phyloP scores from a whole-genome alignment of 2,113 vertebrate species.

The Chamaea fasciata region DNA sequence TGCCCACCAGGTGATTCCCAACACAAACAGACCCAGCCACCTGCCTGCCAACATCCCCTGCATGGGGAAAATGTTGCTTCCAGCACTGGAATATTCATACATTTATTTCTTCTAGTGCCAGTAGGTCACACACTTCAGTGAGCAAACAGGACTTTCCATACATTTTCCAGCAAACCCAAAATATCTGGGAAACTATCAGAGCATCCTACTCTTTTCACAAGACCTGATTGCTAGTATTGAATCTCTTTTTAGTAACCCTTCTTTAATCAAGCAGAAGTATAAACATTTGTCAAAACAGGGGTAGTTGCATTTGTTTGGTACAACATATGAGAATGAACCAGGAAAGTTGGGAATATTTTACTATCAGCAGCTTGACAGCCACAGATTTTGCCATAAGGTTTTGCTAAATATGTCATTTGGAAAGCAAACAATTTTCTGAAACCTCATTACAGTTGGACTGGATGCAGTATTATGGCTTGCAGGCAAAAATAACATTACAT shows the following conservation, averaged over 20 bases:
- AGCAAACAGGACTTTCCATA: neutral
- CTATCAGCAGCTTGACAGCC: conserved; percentile 37
- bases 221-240: neutral
- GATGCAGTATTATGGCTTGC: conserved; percentile 31
- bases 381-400: conserved; percentile 53
- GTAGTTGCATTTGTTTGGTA: neutral
- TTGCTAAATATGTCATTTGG: conserved; percentile 55
- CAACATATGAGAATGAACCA: neutral
- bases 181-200: neutral
- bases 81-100: neutral
- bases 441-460: conserved; percentile 51
- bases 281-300: conserved; percentile 7
- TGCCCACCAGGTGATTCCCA: neutral
- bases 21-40: neutral
- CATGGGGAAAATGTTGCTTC: neutral
- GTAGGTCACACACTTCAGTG: neutral
- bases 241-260: neutral
- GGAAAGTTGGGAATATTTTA: neutral
- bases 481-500: conserved; percentile 49
- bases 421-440: conserved; percentile 54
- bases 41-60: neutral
- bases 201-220: neutral
- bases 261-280: neutral
- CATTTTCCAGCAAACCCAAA: neutral
- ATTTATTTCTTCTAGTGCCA: neutral